phyloP scores from a whole-genome alignment of 1,140 invertebrate genomes.

The Oppia nitens region DNA sequence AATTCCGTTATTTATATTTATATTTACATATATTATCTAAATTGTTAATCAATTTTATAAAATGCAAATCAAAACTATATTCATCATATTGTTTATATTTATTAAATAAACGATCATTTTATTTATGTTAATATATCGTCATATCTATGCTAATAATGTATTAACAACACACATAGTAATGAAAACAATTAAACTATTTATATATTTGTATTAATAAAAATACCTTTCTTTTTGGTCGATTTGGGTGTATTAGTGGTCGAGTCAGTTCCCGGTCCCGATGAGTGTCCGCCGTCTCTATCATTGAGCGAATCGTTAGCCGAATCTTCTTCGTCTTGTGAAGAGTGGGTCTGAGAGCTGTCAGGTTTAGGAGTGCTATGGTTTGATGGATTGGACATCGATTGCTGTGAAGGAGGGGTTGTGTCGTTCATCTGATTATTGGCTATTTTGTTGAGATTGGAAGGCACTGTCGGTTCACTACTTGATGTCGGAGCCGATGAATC shows the following conservation, averaged over 20 bases:
- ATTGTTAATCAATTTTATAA: no score
- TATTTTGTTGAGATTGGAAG: not conserved
- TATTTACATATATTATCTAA: no score
- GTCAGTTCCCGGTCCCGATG: constrained; percentile 9
- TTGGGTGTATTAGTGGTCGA: constrained; percentile 23
- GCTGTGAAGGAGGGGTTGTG: not conserved
- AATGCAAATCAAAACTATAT: no score
- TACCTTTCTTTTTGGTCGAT: constrained; percentile 36
- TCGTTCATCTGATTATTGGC: not conserved
- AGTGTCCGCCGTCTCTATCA: constrained; percentile 11
- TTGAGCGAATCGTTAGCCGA: constrained; percentile 25
- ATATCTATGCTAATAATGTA: no score
- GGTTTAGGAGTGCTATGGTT: not conserved
- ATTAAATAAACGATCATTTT: no score
- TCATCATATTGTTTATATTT: no score
- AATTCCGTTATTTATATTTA: no score
- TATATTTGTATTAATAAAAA: no score
- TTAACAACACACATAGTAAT: no score
- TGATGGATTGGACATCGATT: not conserved
- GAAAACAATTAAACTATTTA: no score
- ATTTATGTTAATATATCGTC: no score
- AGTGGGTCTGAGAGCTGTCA: constrained; percentile 2
- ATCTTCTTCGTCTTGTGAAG: constrained; percentile 22
- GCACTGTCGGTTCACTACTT: not conserved
- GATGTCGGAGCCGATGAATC: not conserved